Evolutionary conservation across 2,797 vertebrate genomes (phyloP).

Genomic region (Rhinoraja longicauda): DNA sequence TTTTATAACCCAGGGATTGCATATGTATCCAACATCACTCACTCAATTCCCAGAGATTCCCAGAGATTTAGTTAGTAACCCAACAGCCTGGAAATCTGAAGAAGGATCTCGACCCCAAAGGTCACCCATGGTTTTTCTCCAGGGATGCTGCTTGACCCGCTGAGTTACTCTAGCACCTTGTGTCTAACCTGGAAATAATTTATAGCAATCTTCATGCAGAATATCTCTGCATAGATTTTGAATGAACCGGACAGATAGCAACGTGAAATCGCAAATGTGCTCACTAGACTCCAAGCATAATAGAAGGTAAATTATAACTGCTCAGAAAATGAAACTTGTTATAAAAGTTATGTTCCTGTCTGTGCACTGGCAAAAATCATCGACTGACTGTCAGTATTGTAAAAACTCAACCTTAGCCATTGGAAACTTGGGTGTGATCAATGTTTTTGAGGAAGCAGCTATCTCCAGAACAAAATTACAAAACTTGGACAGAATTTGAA

Average conservation of each 20-base stretch:
- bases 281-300: not conserved
- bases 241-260: not conserved
- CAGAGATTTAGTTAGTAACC: too few relatives aligned
- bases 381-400: not conserved
- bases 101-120: too few relatives aligned
- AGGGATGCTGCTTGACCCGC: too few relatives aligned
- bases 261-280: not conserved
- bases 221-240: not conserved
- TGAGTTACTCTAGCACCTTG: too few relatives aligned
- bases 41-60: not conserved
- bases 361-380: not conserved
- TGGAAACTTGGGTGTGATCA: not conserved
- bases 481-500: not conserved
- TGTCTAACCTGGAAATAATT: not conserved
- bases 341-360: not conserved
- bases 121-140: too few relatives aligned
- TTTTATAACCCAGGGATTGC: not conserved
- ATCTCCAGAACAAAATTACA: not conserved
- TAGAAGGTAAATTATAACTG: not conserved
- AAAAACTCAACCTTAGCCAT: not conserved
- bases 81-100: too few relatives aligned
- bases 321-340: not conserved
- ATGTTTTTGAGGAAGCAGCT: not conserved
- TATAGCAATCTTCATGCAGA: not conserved
- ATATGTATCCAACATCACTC: not conserved